phyloP scores from a whole-genome alignment of 1,140 invertebrate genomes.

The Bombus picipes region DNA sequence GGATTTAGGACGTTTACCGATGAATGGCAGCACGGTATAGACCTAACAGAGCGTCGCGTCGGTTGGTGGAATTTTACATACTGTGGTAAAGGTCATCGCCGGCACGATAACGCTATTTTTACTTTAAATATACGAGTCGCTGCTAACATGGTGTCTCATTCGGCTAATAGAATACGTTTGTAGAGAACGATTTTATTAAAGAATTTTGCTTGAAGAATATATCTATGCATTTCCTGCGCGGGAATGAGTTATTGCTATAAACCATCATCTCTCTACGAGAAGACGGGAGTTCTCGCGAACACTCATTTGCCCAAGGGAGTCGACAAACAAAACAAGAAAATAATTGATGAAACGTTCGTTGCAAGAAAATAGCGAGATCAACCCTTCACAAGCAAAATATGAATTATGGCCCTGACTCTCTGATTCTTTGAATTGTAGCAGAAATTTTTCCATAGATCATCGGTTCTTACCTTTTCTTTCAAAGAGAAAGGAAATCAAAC shows the following conservation, averaged over 20 bases:
- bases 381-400: constrained; percentile 3
- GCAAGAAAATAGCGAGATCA: constrained; percentile 11
- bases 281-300: not conserved
- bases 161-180: no score
- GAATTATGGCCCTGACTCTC: constrained; percentile 1
- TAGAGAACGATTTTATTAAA: no score
- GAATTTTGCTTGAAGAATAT: no score
- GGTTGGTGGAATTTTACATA: no score
- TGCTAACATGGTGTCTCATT: no score
- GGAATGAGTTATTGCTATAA: not conserved
- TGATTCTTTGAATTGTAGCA: not conserved
- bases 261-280: not conserved
- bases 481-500: not conserved
- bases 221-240: no score
- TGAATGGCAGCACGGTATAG: not conserved
- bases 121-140: no score
- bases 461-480: not conserved
- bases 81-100: no score
- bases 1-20: not conserved
- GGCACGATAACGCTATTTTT: no score
- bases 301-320: not conserved
- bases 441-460: not conserved
- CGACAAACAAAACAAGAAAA: not conserved
- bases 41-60: no score
- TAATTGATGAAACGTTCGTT: constrained; percentile 27